phyloP scores from a whole-genome alignment of 2,113 vertebrate genomes.

The Heloderma charlesbogerti region DNA sequence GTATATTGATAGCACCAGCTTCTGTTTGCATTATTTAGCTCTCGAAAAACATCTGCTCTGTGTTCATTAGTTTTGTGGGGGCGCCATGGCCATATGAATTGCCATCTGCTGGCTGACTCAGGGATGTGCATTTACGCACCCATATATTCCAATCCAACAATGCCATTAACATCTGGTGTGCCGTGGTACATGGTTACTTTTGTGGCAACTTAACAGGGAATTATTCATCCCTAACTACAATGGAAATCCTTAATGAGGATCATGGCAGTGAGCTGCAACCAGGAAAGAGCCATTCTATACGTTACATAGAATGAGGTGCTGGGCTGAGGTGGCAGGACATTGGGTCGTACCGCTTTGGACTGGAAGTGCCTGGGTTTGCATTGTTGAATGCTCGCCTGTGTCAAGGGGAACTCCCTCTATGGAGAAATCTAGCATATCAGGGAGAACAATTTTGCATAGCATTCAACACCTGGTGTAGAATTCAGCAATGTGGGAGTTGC shows the following conservation, averaged over 20 bases:
- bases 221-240: slow-evolving; percentile 60
- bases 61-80: slow-evolving; percentile 68
- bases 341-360: neutral
- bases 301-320: neutral
- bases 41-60: slow-evolving; percentile 71
- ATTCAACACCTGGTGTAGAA: neutral
- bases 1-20: slow-evolving; percentile 58
- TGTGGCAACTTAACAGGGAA: slow-evolving; percentile 41
- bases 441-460: neutral
- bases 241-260: slow-evolving; percentile 26
- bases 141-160: slow-evolving; percentile 53
- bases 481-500: neutral
- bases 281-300: fast-evolving
- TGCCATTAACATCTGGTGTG: slow-evolving; percentile 59
- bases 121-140: slow-evolving; percentile 44
- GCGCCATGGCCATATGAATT: slow-evolving; percentile 66
- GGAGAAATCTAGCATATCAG: too few relatives aligned
- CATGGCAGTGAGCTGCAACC: neutral
- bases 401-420: neutral
- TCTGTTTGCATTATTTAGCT: slow-evolving; percentile 73
- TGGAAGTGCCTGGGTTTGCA: too few relatives aligned
- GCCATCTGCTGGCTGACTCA: slow-evolving; percentile 65
- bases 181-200: slow-evolving; percentile 47
- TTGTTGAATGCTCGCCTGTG: too few relatives aligned
- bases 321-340: neutral